Conservation (phyloP, 1,140 invertebrate species). For the Patella vulgata region DNA sequence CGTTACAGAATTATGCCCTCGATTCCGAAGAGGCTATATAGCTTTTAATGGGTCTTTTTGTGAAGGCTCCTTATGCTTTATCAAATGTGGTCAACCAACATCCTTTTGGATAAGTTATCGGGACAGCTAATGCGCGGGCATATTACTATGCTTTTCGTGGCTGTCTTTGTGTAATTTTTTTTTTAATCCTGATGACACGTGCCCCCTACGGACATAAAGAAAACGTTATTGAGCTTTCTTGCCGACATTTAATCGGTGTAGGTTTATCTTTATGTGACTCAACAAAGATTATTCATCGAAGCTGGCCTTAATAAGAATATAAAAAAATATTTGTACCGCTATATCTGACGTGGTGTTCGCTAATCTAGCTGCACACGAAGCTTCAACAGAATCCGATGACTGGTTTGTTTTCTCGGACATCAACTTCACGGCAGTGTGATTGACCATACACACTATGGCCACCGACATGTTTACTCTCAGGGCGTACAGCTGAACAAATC, state of each 20-base stretch:
- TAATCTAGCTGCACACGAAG: slow-evolving; percentile 4
- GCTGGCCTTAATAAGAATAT: neutral
- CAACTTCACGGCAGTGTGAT: slow-evolving; percentile 53
- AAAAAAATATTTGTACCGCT: slow-evolving; percentile 18
- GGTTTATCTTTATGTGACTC: neutral
- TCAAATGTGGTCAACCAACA: too few species aligned
- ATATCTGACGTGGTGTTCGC: neutral
- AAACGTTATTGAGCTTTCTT: too few species aligned
- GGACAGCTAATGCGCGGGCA: too few species aligned
- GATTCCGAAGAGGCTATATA: too few species aligned
- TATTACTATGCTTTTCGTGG: too few species aligned
- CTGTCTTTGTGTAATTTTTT: too few species aligned
- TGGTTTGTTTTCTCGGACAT: slow-evolving; percentile 3
- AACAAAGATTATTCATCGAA: slow-evolving; percentile 1
- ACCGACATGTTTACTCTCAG: slow-evolving; percentile 60
- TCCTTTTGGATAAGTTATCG: too few species aligned
- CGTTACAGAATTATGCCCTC: too few species aligned
- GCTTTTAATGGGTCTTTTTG: too few species aligned
- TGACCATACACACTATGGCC: slow-evolving; percentile 64
- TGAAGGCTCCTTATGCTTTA: too few species aligned
- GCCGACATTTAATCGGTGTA: neutral
- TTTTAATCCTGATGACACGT: too few species aligned
- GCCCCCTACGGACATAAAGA: too few species aligned
- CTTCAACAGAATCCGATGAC: neutral
- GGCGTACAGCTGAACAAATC: slow-evolving; percentile 59